Evolutionary conservation across 2,113 vertebrate genomes (phyloP).

Genomic region (Herpailurus yagouaroundi): DNA sequence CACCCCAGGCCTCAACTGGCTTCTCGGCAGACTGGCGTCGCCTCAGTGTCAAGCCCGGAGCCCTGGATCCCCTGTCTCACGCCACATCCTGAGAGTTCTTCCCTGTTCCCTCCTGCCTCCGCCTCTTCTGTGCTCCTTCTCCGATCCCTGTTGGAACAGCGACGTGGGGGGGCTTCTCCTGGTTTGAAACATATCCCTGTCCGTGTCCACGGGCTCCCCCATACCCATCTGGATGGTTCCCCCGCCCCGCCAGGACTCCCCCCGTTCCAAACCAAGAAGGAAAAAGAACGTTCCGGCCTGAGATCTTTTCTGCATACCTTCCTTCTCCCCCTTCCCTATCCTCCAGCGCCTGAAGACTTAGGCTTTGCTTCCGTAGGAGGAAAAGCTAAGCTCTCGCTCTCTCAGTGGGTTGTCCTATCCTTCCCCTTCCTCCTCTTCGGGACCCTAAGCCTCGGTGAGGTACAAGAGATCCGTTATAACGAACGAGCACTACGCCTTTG

Average conservation of each 20-base stretch:
- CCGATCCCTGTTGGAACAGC: neutral
- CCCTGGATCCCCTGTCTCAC: neutral
- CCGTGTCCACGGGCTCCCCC: neutral
- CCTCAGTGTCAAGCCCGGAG: neutral
- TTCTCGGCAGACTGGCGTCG: neutral
- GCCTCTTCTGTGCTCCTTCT: neutral
- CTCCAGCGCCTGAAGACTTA: neutral
- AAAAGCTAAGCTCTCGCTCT: neutral
- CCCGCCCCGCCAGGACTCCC: neutral
- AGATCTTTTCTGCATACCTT: neutral
- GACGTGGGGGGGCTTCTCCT: neutral
- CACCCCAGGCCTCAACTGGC: neutral
- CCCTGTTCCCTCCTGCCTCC: neutral
- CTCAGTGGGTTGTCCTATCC: neutral
- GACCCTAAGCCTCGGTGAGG: neutral
- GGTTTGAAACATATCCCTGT: neutral
- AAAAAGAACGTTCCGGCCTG: neutral
- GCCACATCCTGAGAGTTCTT: neutral
- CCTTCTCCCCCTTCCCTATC: neutral
- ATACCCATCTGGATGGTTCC: neutral
- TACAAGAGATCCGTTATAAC: neutral
- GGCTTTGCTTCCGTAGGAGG: neutral
- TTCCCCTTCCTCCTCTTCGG: neutral
- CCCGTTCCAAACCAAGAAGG: neutral
- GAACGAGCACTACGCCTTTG: neutral